Percentiles rank a stretch among this genome's conserved stretches.
These are phyloP conservation scores for Drosophila ustulata DNA, from an alignment of 2,888 invertebrate species.

Conservation along the genomic window DNA sequence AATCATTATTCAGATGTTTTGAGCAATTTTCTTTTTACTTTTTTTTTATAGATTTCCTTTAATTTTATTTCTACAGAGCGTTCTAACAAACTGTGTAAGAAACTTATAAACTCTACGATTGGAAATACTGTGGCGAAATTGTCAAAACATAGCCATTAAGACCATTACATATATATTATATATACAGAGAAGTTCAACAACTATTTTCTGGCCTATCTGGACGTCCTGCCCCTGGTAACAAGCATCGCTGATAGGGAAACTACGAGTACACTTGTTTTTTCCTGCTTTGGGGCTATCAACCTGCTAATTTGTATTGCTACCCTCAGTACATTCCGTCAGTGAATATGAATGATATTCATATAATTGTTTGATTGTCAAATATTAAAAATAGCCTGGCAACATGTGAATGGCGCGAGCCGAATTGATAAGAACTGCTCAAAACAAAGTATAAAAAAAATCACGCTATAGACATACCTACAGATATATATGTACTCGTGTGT, in stretches of 20 bases:
- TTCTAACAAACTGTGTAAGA: conserved; percentile 11
- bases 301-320: conserved; percentile 19
- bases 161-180: background rate
- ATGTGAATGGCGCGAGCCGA: conserved; percentile 72
- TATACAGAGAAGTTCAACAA: conserved; percentile 10
- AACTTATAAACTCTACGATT: background rate
- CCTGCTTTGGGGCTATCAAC: conserved; percentile 49
- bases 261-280: conserved; percentile 39
- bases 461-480: conserved; percentile 2
- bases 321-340: conserved; percentile 18
- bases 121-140: background rate
- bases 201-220: conserved; percentile 14
- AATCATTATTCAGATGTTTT: no score
- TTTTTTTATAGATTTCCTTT: background rate
- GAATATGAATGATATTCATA: conserved; percentile 25
- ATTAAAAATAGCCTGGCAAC: conserved; percentile 62
- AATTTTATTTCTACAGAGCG: background rate
- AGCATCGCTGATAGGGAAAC: conserved; percentile 15
- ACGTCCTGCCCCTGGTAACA: conserved; percentile 40
- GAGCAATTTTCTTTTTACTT: no score
- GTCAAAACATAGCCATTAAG: conserved; percentile 23
- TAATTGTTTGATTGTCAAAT: conserved; percentile 18
- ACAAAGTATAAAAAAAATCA: conserved; percentile 13
- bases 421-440: conserved; percentile 48
- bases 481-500: background rate